Base-by-base conservation (phyloP, 2,797 vertebrate genomes). In the Chanos chanos region DNA sequence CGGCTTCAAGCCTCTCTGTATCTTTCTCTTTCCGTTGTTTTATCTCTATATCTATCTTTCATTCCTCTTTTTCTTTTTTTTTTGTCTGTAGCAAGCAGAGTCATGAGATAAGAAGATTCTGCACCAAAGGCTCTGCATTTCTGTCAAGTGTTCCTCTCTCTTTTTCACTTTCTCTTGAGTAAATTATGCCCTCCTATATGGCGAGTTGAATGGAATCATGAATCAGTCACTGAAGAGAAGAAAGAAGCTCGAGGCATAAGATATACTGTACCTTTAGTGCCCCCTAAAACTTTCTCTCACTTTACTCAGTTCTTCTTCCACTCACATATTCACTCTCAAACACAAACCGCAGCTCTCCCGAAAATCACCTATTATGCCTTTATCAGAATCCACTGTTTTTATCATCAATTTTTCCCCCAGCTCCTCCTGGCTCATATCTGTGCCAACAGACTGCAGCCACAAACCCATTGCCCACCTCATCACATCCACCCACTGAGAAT, bases 81-180 rank as follows among this genome's bases (percentile, higher is more conserved):
- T 2, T n/a, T n/a, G n/a, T 18, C 15, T 2, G 15, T 52, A 45
- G 28, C 51, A 40, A 57, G 55, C 18, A 13, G 33, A 52, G 43
- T 19, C 55, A 25, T 40, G 24, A 44, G 56, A 71, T 68, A 57
- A 67, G 56, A 49, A 51, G 34, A 41, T 51, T 31, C 24, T 2
- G 25, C 40, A 41, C 74, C 41, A 61, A 71, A 55, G 62, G 59
- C 45, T 41, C 54, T 55, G 27, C 56, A 7, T 43, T 52, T 50
- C 52, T 7, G 7, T 30, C 21, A 24, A 59, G 25, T 12, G 50
- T 63, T 45, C 40, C 63, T 28, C 27, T 44, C 67, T 64, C 4
- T 59, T 37, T 31, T 37, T 39, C 61, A 83, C 66, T 71, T 79
- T 79, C 72, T 37, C 49, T 56, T 40, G 27, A 68, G 51, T 64